Conservation (phyloP, 2,113 vertebrate species). For the Hippoglossus stenolepis region DNA sequence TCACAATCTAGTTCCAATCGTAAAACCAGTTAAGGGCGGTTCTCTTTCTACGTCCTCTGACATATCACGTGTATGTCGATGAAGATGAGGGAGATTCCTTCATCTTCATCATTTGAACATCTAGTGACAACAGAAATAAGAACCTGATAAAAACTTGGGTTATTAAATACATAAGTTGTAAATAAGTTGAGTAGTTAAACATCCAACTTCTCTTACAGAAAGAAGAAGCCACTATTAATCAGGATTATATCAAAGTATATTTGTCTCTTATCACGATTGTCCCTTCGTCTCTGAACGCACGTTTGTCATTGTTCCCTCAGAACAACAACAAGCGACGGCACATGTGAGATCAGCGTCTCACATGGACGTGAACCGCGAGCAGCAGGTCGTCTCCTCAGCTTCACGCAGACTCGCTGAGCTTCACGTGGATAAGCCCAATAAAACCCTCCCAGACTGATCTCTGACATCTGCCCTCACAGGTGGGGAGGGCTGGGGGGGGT, state of each 20-base stretch:
- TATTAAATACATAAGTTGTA: neutral
- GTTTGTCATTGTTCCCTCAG: too few relatives aligned
- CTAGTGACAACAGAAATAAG: neutral
- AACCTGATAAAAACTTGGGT: neutral
- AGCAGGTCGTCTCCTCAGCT: slow-evolving; percentile 19
- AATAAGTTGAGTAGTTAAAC: neutral
- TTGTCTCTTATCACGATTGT: too few relatives aligned
- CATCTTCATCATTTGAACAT: neutral
- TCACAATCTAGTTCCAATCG: too few relatives aligned
- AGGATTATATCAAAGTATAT: too few relatives aligned
- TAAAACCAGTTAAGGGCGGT: neutral
- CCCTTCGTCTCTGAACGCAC: too few relatives aligned
- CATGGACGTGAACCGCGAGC: slow-evolving; percentile 50
- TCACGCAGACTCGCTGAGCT: slow-evolving; percentile 35
- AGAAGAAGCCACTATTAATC: neutral
- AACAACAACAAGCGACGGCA: too few relatives aligned
- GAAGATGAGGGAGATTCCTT: too few relatives aligned
- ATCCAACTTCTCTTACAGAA: neutral
- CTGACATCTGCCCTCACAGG: slow-evolving; percentile 18
- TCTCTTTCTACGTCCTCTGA: neutral
- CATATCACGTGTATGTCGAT: neutral
- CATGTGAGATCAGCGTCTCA: slow-evolving; percentile 42
- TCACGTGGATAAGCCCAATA: slow-evolving; percentile 65
- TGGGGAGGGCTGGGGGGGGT: neutral
- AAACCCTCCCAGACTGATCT: slow-evolving; percentile 66